Evolutionary conservation across 2,113 vertebrate genomes (phyloP).

Genomic region (Poeciliopsis prolifica): DNA sequence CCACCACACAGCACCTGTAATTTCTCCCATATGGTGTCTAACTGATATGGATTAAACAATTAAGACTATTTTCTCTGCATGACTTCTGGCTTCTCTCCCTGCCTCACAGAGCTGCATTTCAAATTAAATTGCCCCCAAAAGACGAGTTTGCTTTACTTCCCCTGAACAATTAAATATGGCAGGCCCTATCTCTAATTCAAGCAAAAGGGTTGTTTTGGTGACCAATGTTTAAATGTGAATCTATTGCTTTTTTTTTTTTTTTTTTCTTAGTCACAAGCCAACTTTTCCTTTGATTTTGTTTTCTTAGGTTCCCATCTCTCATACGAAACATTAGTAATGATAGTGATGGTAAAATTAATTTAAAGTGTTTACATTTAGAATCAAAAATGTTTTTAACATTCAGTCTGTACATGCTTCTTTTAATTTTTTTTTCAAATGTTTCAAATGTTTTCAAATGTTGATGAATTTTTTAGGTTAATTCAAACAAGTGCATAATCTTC

Average conservation of each 20-base stretch:
- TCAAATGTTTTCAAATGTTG: too few species aligned
- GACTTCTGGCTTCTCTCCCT: slow-evolving; percentile 71
- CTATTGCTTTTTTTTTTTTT: neutral
- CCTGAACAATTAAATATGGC: slow-evolving; percentile 64
- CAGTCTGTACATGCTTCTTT: neutral
- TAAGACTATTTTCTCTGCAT: slow-evolving; percentile 76
- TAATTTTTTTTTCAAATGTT: too few species aligned
- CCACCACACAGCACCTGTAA: slow-evolving; percentile 75
- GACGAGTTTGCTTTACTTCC: slow-evolving; percentile 59
- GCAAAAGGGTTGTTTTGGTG: slow-evolving; percentile 29
- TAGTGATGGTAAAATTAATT: slow-evolving; percentile 10
- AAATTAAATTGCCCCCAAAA: slow-evolving; percentile 74
- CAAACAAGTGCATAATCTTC: too few species aligned
- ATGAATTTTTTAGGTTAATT: too few species aligned
- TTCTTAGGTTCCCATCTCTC: neutral
- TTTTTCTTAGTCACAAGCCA: neutral
- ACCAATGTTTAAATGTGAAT: slow-evolving; percentile 27
- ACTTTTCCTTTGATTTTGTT: slow-evolving; percentile 14
- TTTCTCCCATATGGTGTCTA: slow-evolving; percentile 76
- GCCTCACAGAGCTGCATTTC: slow-evolving; percentile 64
- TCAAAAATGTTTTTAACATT: neutral
- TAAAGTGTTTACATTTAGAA: neutral
- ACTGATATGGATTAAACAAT: slow-evolving; percentile 81
- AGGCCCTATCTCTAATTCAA: slow-evolving; percentile 65
- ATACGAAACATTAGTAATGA: neutral